phyloP scores from a whole-genome alignment of 2,797 vertebrate species.

The Vipera latastei region DNA sequence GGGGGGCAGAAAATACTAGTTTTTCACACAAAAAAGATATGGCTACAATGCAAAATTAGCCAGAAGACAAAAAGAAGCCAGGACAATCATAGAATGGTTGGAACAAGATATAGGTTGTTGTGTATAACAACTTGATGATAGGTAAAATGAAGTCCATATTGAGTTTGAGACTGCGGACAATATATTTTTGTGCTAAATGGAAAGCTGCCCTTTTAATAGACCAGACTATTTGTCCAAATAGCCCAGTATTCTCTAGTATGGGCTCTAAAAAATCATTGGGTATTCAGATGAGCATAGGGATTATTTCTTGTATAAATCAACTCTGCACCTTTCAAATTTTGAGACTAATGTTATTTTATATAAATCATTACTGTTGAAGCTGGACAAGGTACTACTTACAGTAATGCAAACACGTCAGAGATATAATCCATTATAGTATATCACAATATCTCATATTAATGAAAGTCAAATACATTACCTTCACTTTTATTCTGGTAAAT shows the following conservation, averaged over 20 bases:
- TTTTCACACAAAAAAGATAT: background rate
- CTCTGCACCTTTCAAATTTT: background rate
- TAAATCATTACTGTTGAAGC: background rate
- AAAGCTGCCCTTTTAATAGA: background rate
- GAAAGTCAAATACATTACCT: slow-evolving; percentile 37
- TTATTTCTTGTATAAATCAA: background rate
- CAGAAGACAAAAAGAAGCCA: background rate
- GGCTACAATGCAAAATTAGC: background rate
- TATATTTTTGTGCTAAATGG: background rate
- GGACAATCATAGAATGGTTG: background rate
- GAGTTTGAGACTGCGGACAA: background rate
- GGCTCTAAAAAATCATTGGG: background rate
- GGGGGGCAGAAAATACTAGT: too few relatives aligned
- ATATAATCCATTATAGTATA: background rate
- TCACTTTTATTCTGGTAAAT: slow-evolving; percentile 37
- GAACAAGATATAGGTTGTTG: background rate
- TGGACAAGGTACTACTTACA: background rate
- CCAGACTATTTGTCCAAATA: background rate
- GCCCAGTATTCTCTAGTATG: background rate
- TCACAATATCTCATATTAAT: background rate
- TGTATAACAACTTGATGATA: background rate
- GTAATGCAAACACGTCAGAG: background rate
- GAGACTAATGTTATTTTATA: background rate
- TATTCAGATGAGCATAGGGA: background rate
- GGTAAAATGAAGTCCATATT: background rate